These are phyloP conservation scores for Acanthosepion lycidas DNA, from an alignment of 2,888 invertebrate genomes.

Conservation along the genomic window DNA sequence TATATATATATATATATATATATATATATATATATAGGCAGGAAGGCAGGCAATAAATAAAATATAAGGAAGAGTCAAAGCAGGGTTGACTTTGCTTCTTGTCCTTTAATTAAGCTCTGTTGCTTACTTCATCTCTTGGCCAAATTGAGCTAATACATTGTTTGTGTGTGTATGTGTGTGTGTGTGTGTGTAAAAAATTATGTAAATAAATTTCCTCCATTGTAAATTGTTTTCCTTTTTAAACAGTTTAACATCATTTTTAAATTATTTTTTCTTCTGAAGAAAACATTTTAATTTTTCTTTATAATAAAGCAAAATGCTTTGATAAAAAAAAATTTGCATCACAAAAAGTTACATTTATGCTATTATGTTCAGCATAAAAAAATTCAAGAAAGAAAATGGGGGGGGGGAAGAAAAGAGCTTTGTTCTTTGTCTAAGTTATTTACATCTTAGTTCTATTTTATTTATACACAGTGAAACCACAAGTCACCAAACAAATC, in stretches of 20 bases:
- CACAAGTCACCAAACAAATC: slow-evolving; percentile 35
- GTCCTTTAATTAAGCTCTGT: not conserved
- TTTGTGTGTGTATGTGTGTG: not conserved
- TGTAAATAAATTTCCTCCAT: not conserved
- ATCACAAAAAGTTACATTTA: not conserved
- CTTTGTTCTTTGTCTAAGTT: slow-evolving; percentile 35
- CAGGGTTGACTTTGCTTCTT: slow-evolving; percentile 34
- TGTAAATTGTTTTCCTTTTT: not conserved
- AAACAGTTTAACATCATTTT: not conserved
- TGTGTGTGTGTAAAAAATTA: not conserved
- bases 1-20: not conserved
- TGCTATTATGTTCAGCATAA: not conserved
- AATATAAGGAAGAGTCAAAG: not conserved
- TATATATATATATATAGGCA: not conserved
- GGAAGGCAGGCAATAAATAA: not conserved
- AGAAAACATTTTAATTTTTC: not conserved
- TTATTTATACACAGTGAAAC: slow-evolving; percentile 39
- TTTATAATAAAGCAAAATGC: not conserved
- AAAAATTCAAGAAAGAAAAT: not conserved
- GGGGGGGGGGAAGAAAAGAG: not conserved
- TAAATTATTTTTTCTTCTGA: not conserved
- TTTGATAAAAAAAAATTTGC: not conserved
- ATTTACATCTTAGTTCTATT: slow-evolving; percentile 43
- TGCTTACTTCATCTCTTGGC: slow-evolving; percentile 40
- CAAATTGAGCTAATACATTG: slow-evolving; percentile 33